These are phyloP conservation scores for Leguminivora glycinivorella DNA, from an alignment of 1,140 invertebrate species.

Conservation along the genomic window DNA sequence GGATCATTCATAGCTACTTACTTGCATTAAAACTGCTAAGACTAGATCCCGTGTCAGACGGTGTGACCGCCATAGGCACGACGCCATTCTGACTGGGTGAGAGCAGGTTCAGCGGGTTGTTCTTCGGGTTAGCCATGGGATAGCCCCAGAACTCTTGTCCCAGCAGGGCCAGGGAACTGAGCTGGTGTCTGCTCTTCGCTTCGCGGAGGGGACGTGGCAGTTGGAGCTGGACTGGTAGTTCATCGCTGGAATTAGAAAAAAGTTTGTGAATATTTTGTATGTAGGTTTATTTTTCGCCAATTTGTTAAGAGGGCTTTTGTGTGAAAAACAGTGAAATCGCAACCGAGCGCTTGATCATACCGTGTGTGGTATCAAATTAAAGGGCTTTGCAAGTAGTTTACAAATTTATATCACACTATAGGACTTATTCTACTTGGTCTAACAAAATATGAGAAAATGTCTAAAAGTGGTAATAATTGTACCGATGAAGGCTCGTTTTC, in stretches of 20 bases:
- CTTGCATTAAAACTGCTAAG: slow-evolving; percentile 83
- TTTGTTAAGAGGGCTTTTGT: too few species aligned
- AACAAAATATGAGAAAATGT: too few species aligned
- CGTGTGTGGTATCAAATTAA: too few species aligned
- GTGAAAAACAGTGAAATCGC: too few species aligned
- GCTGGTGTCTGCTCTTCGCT: slow-evolving; percentile 92
- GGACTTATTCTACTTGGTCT: too few species aligned
- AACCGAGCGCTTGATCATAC: too few species aligned
- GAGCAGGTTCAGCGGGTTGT: slow-evolving; percentile 59
- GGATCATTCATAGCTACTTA: slow-evolving; percentile 42
- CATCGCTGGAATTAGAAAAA: slow-evolving; percentile 85
- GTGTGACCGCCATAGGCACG: slow-evolving; percentile 79
- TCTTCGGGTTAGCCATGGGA: slow-evolving; percentile 86
- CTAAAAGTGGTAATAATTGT: too few species aligned
- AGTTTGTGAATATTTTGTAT: too few species aligned
- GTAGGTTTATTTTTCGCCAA: too few species aligned
- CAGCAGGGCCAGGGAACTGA: slow-evolving; percentile 92
- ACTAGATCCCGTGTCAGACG: slow-evolving; percentile 81
- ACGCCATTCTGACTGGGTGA: slow-evolving; percentile 69
- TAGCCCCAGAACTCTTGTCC: slow-evolving; percentile 97
- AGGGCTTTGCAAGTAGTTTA: too few species aligned
- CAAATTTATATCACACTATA: too few species aligned
- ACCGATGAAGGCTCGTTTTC: too few species aligned
- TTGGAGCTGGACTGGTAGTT: slow-evolving; percentile 93
- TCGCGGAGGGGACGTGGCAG: slow-evolving; percentile 90